phyloP scores from a whole-genome alignment of 2,113 vertebrate species.

The Hyperopisus bebe region DNA sequence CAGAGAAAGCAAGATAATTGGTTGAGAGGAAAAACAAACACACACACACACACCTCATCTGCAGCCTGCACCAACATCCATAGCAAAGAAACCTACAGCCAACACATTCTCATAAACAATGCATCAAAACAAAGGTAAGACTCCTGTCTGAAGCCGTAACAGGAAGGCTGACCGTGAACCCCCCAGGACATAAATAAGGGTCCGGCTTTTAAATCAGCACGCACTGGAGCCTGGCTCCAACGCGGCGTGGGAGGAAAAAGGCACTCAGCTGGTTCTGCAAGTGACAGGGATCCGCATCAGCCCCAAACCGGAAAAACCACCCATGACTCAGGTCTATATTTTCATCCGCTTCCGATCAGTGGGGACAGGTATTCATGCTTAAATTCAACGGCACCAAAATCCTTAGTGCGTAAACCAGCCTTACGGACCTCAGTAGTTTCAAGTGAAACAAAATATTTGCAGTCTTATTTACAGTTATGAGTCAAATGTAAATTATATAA shows the following conservation, averaged over 20 bases:
- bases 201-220: neutral
- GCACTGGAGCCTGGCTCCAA: slow-evolving; percentile 26
- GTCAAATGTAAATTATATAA: neutral
- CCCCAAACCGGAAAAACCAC: neutral
- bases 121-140: neutral
- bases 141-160: neutral
- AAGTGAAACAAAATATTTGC: neutral
- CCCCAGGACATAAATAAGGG: neutral
- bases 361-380: neutral
- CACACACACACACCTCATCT: neutral
- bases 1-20: neutral
- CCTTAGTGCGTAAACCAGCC: neutral
- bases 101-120: neutral
- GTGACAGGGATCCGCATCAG: neutral
- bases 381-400: neutral
- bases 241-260: slow-evolving; percentile 24
- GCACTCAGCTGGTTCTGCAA: neutral
- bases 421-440: neutral
- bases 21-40: neutral
- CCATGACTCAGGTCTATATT: neutral
- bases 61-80: neutral
- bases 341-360: neutral
- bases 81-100: neutral
- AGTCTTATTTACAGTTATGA: slow-evolving; percentile 1
- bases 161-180: neutral